Base-by-base conservation (phyloP, 2,888 invertebrate genomes). In the Cephus runcator region DNA sequence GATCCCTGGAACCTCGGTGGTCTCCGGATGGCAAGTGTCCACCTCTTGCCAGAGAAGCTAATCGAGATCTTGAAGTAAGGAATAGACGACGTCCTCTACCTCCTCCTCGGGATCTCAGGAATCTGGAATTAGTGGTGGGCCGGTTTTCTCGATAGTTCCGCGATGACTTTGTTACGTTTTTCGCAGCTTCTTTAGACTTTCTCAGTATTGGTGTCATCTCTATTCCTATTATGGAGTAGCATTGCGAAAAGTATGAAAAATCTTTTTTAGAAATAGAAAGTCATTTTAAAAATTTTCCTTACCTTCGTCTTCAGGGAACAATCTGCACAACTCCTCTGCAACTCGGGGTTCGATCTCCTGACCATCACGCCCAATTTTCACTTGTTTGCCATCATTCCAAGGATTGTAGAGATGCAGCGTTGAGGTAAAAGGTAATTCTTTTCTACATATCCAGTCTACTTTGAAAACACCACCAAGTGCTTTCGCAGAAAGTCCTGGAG, bases 321-420 rank as follows among this genome's bases (percentile, higher is more conserved):
- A 92, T 80, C 98, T 95, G 90, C 98, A 99, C 79, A 99, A 92
- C 91, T 98, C 98, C 91, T 98, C 97, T 31, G 98, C 99, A 77
- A 98, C 97, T 91, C 97, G 95, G 3, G 98, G 98, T 91, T 99
- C 99, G 85, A 99, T 98, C 94, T 99, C 99, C 94, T 99, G 96
- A 0, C 99, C 99, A 93, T 99, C 99, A 82, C 99, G 94, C n/a
- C 98, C 99, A 88, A 99, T 99, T 93, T 99, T 99, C 0, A 99
- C 99, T 79, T 98, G 98, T 92, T 98, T 98, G 73, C 98, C 97
- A 90, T 99, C 98, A 93, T 99, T 99, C 98, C 98, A 99, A 9
- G 98, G 96, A 93, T 99, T 99, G 89, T 97, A 98, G 80, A 99
- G 93, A 92, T 99, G 98, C 85, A 96, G 94, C 2, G 98, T 98